These are phyloP conservation scores for Strongylocentrotus purpuratus DNA, from an alignment of 35 echinoderm and acorn worm genomes.

Conservation along the genomic window DNA sequence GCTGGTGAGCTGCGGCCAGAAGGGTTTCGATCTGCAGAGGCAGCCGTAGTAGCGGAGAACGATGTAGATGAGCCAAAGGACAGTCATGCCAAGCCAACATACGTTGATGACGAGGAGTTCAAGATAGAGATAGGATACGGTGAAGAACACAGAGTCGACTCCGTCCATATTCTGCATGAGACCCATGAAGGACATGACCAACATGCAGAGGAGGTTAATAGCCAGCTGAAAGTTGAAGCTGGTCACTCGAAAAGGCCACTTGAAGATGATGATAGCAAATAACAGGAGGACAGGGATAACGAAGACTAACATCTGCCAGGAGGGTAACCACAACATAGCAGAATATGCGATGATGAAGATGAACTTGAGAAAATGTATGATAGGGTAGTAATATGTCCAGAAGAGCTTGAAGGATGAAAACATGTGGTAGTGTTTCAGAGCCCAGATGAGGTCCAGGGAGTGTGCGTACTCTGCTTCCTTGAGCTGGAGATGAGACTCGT, in stretches of 20 bases:
- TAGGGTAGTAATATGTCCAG: conserved; percentile 91
- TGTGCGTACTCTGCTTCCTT: conserved; percentile 93
- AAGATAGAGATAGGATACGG: conserved; percentile 59
- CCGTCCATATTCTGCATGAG: conserved; percentile 78
- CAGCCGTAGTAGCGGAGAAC: conserved; percentile 70
- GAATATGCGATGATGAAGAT: conserved; percentile 76
- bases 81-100: conserved; percentile 76
- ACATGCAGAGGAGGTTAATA: conserved; percentile 75
- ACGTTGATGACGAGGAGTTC: conserved; percentile 77
- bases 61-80: conserved; percentile 82
- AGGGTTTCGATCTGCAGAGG: conserved; percentile 66
- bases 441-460: conserved; percentile 85
- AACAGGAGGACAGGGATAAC: conserved; percentile 62
- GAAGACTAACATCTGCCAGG: conserved; percentile 75
- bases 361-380: conserved; percentile 87
- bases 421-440: conserved; percentile 83
- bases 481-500: conserved; percentile 92
- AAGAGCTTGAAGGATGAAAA: conserved; percentile 95
- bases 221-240: conserved; percentile 84
- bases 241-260: conserved; percentile 86
- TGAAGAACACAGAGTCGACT: conserved; percentile 80
- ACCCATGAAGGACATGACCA: conserved; percentile 72
- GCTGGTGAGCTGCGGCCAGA: conserved; percentile 88
- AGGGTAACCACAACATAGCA: conserved; percentile 67
- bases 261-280: conserved; percentile 74